Evolutionary conservation across 2,888 invertebrate genomes (phyloP).

Genomic region (Fragum sueziense): DNA sequence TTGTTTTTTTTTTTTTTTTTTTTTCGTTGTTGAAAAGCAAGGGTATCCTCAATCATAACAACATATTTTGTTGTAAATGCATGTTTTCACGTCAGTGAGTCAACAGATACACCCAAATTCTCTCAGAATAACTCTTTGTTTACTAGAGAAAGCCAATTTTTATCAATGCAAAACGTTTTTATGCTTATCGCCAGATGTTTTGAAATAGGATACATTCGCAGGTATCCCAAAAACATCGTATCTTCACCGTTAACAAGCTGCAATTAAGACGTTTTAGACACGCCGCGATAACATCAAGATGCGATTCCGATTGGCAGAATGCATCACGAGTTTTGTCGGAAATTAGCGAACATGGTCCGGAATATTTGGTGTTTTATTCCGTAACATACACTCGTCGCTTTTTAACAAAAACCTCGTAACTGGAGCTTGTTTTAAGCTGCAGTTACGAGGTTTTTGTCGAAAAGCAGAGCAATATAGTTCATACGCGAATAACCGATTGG

Average conservation of each 20-base stretch:
- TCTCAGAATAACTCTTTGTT: not conserved
- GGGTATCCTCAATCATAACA: not conserved
- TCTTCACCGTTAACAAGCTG: not conserved
- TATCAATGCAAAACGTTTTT: not conserved
- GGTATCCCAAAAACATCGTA: not conserved
- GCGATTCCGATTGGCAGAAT: not conserved
- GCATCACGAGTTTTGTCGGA: no score
- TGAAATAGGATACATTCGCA: not conserved
- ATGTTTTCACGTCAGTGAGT: not conserved
- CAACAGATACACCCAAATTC: not conserved
- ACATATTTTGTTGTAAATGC: not conserved
- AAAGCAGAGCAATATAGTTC: no score
- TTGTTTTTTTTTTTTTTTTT: no score
- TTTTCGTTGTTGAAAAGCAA: not conserved
- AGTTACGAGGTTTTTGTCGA: no score
- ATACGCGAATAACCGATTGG: not conserved
- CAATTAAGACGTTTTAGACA: not conserved
- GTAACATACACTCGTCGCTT: no score
- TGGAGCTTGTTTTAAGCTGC: no score
- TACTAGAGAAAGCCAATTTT: not conserved
- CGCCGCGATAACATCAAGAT: no score
- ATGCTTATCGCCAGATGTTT: constrained; percentile 17
- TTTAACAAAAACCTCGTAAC: no score
- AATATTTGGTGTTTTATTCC: no score
- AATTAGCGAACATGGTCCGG: no score